phyloP scores from a whole-genome alignment of 2,797 vertebrate species.

The Mastacembelus armatus region DNA sequence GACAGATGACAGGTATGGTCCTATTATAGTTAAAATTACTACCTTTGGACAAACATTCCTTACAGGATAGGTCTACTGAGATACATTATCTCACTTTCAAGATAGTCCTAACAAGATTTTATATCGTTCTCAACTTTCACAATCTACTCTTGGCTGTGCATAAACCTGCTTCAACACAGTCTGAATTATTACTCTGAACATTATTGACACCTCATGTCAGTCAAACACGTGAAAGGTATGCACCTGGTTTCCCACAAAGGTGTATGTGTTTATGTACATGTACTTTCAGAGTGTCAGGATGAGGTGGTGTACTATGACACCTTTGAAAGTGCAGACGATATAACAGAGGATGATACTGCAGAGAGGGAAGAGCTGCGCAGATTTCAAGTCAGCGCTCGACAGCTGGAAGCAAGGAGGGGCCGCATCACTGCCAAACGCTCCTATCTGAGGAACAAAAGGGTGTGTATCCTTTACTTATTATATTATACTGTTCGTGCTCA shows the following conservation, averaged over 20 bases:
- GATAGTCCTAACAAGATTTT: not conserved
- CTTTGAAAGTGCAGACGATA: conserved; percentile 94
- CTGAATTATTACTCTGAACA: not conserved
- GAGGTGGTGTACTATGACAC: conserved; percentile 99
- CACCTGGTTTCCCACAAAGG: not conserved
- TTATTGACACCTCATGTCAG: not conserved
- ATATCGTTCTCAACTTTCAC: not conserved
- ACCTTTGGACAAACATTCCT: not conserved
- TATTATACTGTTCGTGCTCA: not conserved
- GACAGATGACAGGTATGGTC: conserved; percentile 90
- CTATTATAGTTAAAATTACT: not conserved
- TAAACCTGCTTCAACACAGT: not conserved
- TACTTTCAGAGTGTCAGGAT: conserved; percentile 90
- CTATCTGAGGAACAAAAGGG: conserved; percentile 98
- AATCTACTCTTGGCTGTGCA: not conserved
- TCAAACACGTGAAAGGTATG: not conserved
- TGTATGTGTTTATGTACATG: conserved; percentile 10
- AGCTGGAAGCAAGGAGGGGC: conserved; percentile 95
- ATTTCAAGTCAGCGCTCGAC: conserved; percentile 92
- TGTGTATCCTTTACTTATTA: conserved; percentile 66
- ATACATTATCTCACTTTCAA: not conserved
- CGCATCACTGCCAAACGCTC: conserved; percentile 97
- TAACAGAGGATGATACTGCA: conserved; percentile 82
- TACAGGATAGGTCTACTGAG: not conserved
- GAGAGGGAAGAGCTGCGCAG: conserved; percentile 89